Conservation (phyloP, 2,888 invertebrate genomes). For the Drosophila anomalata region DNA sequence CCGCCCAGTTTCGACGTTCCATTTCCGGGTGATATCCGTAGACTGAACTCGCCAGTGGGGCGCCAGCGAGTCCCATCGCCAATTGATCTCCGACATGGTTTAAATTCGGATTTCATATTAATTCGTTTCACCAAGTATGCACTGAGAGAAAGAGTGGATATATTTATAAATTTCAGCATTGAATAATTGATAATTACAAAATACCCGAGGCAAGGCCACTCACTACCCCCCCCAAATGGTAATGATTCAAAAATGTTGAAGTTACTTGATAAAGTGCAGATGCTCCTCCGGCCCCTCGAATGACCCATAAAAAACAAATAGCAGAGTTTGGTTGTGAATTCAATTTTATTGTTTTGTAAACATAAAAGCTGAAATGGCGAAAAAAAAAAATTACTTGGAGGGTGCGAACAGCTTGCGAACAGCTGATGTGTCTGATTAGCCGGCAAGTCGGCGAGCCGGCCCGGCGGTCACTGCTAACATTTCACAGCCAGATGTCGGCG, state of each 20-base stretch:
- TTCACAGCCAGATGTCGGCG: constrained; percentile 55
- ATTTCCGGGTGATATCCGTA: constrained; percentile 23
- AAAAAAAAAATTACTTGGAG: background rate
- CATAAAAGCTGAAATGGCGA: background rate
- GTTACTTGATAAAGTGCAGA: background rate
- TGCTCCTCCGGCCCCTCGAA: background rate
- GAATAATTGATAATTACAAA: background rate
- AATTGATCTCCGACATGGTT: background rate
- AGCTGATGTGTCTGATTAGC: constrained; percentile 19
- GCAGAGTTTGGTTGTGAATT: constrained; percentile 1
- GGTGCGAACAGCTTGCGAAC: constrained; percentile 16
- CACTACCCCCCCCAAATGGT: background rate
- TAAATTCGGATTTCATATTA: background rate
- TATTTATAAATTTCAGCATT: background rate
- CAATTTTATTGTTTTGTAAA: constrained; percentile 2
- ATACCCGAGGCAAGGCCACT: background rate
- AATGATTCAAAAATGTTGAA: background rate
- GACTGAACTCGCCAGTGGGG: background rate
- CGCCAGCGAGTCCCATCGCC: background rate
- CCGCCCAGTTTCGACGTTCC: constrained; percentile 14
- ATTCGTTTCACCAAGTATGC: background rate
- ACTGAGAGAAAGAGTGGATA: background rate
- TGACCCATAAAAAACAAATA: constrained; percentile 1
- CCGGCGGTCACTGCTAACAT: constrained; percentile 22
- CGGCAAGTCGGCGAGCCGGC: constrained; percentile 1